These are phyloP conservation scores for Botrylloides violaceus DNA, from an alignment of 23 tunicate species.

Conservation along the genomic window DNA sequence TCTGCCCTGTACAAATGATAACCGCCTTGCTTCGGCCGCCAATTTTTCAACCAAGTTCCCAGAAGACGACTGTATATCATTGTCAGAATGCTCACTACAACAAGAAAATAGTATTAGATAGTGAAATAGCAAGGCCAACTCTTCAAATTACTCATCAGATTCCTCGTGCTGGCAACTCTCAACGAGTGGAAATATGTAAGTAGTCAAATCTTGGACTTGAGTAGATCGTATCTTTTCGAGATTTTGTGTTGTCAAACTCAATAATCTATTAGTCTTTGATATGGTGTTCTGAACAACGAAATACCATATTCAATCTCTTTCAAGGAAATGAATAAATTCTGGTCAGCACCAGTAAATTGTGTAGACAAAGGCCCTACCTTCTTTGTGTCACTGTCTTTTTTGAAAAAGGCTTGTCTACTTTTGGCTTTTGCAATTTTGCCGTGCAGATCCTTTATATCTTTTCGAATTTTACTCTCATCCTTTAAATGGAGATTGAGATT, in stretches of 20 bases:
- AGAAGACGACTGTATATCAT: neutral
- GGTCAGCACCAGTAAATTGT: neutral
- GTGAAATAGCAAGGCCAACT: no score
- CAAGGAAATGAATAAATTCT: no score
- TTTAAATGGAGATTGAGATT: neutral
- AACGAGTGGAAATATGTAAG: conserved; percentile 23
- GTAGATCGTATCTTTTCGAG: neutral
- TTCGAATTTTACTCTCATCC: neutral
- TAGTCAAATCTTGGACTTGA: conserved; percentile 10
- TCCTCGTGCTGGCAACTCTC: conserved; percentile 7
- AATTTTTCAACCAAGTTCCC: conserved; percentile 37
- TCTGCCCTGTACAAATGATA: conserved; percentile 73
- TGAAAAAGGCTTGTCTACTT: neutral
- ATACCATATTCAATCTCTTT: neutral
- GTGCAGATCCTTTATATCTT: conserved; percentile 2
- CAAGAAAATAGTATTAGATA: no score
- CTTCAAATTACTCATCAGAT: conserved; percentile 8
- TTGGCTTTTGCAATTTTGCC: neutral
- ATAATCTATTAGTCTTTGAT: neutral
- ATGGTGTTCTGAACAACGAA: conserved; percentile 2
- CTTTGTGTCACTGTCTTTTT: conserved; percentile 4
- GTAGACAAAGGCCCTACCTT: neutral
- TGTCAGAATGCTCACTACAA: conserved; percentile 2
- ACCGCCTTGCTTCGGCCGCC: conserved; percentile 61
- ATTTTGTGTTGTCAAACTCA: neutral